These are phyloP conservation scores for Lomographa bimaculata DNA, from an alignment of 2,888 invertebrate species.

Conservation along the genomic window DNA sequence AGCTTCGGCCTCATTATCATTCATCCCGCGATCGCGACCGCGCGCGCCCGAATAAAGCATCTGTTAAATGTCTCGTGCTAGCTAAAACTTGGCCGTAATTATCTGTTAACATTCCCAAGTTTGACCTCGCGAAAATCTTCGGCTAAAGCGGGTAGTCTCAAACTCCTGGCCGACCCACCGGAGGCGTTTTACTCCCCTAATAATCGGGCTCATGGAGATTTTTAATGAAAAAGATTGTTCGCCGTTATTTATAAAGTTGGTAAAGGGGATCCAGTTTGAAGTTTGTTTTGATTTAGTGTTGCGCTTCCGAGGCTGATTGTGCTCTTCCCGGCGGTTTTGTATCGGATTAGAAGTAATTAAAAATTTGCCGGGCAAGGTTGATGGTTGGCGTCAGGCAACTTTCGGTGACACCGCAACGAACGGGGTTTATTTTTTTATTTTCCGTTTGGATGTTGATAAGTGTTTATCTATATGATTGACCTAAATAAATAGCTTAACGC, in stretches of 20 bases:
- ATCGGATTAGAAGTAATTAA: constrained; percentile 70
- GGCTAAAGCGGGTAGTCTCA: constrained; percentile 61
- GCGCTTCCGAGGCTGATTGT: constrained; percentile 64
- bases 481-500: constrained; percentile 18
- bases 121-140: constrained; percentile 80
- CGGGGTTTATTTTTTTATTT: constrained; percentile 22
- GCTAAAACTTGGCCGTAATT: constrained; percentile 81
- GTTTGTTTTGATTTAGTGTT: constrained; percentile 81
- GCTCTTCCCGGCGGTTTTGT: constrained; percentile 72
- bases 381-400: constrained; percentile 20
- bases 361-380: constrained; percentile 42
- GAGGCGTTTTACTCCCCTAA: constrained; percentile 79
- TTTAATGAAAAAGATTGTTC: constrained; percentile 83
- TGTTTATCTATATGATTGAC: constrained; percentile 19
- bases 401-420: constrained; percentile 19
- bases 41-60: constrained; percentile 80
- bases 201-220: constrained; percentile 79
- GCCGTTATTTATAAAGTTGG: constrained; percentile 80
- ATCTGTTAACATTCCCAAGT: constrained; percentile 83
- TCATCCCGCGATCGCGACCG: constrained; percentile 79
- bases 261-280: constrained; percentile 75
- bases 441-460: constrained; percentile 18
- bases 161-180: constrained; percentile 64
- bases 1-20: constrained; percentile 71
- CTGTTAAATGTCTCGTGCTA: constrained; percentile 83